phyloP scores from a whole-genome alignment of 2,797 vertebrate genomes.

The Sebastes cheni region DNA sequence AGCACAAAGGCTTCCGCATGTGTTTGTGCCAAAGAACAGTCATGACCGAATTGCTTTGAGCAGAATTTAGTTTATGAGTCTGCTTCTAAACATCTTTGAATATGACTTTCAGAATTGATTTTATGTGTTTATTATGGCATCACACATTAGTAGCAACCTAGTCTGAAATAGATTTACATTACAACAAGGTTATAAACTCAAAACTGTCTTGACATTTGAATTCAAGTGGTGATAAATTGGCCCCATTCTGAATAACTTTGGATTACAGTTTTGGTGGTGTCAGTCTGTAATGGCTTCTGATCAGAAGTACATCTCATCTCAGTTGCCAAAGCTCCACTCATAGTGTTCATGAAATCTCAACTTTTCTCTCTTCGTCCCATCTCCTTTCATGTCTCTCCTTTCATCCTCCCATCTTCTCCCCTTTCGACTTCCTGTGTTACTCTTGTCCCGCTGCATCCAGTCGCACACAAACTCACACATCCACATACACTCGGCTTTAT shows the following conservation, averaged over 20 bases:
- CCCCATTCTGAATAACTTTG: constrained; percentile 30
- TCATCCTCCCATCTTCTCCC: constrained; percentile 66
- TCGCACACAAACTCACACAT: constrained; percentile 56
- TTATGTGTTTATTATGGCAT: not conserved
- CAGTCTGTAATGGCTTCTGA: constrained; percentile 49
- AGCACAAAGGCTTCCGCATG: not conserved
- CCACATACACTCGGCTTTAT: constrained; percentile 47
- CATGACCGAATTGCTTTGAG: not conserved
- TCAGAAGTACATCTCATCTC: constrained; percentile 56
- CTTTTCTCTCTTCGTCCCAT: constrained; percentile 61
- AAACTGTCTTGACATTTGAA: constrained; percentile 28
- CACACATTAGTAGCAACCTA: not conserved
- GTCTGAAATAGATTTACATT: constrained; percentile 9
- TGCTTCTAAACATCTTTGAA: not conserved
- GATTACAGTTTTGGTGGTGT: constrained; percentile 51
- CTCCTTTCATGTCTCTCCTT: constrained; percentile 68
- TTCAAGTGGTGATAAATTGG: constrained; percentile 26
- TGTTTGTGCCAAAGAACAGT: not conserved
- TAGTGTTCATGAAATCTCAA: constrained; percentile 66
- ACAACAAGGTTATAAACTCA: not conserved
- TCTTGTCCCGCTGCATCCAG: constrained; percentile 65
- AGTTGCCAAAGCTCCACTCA: constrained; percentile 56
- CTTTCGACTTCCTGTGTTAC: constrained; percentile 63
- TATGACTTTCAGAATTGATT: not conserved
- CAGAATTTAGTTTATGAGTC: not conserved